These are phyloP conservation scores for Sycon ciliatum DNA, from an alignment of 37 sponge, comb jelly and placozoan genomes.

Conservation along the genomic window DNA sequence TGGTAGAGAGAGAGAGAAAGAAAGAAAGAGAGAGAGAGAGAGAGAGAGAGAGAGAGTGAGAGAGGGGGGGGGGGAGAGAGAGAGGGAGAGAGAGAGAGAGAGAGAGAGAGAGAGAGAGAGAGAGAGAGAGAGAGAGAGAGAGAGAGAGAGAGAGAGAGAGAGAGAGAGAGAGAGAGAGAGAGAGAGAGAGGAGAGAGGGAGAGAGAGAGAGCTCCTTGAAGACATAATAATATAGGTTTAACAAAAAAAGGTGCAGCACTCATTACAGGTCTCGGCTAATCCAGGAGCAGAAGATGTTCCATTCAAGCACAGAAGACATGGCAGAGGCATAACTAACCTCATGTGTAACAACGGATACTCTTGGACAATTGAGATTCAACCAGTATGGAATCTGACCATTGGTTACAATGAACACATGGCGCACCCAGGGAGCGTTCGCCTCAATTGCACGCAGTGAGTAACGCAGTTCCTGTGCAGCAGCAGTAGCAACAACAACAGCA, in stretches of 20 bases:
- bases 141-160: neutral
- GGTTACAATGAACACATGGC: conserved; percentile 91
- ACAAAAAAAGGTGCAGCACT: too few relatives aligned
- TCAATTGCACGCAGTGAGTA: conserved; percentile 88
- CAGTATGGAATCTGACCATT: conserved; percentile 99
- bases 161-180: neutral
- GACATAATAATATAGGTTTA: too few relatives aligned
- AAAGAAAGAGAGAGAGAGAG: too few relatives aligned
- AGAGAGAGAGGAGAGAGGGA: neutral
- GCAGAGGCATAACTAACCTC: conserved; percentile 41
- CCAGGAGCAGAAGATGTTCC: too few relatives aligned
- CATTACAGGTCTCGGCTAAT: too few relatives aligned
- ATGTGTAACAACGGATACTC: conserved; percentile 75
- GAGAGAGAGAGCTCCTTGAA: too few relatives aligned
- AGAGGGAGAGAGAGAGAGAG: too few relatives aligned
- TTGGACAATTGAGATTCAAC: conserved; percentile 80
- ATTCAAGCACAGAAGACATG: too few relatives aligned
- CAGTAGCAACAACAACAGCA: neutral
- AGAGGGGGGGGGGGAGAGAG: too few relatives aligned
- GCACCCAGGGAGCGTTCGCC: conserved; percentile 81
- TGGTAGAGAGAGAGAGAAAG: too few relatives aligned
- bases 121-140: neutral
- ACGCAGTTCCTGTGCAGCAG: conserved; percentile 66
- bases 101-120: neutral
- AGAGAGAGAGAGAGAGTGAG: too few relatives aligned